Conservation (phyloP, 2,113 vertebrate genomes). For the Ailurus styani region DNA sequence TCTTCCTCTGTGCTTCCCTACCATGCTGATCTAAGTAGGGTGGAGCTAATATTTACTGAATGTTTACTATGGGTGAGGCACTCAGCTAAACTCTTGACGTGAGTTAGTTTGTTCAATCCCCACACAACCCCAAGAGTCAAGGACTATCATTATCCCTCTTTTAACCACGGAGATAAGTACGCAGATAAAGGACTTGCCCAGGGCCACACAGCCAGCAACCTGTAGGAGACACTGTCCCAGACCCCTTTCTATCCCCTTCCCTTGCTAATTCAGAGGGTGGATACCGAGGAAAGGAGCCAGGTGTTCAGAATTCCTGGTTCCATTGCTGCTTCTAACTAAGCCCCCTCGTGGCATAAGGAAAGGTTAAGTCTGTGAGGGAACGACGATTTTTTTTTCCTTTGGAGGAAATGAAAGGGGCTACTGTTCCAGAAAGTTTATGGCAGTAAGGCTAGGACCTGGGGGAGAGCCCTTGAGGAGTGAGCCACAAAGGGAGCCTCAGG, state of each 20-base stretch:
- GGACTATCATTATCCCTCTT: neutral
- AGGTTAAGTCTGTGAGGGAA: neutral
- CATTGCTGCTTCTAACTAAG: neutral
- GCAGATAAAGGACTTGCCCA: neutral
- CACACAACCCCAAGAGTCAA: neutral
- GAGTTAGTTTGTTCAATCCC: neutral
- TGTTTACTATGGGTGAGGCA: neutral
- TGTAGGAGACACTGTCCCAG: neutral
- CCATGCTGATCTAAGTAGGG: neutral
- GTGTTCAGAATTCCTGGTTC: neutral
- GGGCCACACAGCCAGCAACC: neutral
- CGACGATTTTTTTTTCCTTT: neutral
- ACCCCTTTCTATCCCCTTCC: neutral
- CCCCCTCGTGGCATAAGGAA: neutral
- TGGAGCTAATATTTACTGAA: neutral
- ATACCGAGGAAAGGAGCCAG: neutral
- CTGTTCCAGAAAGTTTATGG: neutral
- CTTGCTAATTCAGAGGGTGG: neutral
- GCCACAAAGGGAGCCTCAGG: neutral
- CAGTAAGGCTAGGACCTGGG: neutral
- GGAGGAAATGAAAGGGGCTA: neutral
- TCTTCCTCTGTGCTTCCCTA: neutral
- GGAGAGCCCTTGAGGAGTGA: neutral
- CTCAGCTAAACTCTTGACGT: neutral
- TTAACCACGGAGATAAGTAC: neutral